phyloP scores from a whole-genome alignment of 2,797 vertebrate genomes.

The Tragelaphus eurycerus region DNA sequence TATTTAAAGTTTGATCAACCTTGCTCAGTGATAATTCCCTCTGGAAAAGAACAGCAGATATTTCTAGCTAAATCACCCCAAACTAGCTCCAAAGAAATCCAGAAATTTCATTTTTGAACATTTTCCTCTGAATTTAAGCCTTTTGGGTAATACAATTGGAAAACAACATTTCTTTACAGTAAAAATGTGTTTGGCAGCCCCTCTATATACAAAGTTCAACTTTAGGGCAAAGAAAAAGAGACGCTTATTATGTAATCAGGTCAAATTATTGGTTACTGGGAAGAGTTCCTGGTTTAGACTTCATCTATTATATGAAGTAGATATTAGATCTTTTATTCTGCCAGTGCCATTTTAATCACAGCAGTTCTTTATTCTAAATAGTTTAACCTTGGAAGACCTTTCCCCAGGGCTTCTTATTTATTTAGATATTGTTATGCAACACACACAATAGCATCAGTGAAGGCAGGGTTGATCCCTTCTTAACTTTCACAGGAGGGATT shows the following conservation, averaged over 20 bases:
- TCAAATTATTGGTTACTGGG: constrained; percentile 76
- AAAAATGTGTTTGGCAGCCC: constrained; percentile 80
- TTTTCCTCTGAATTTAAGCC: constrained; percentile 72
- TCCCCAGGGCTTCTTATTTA: background rate
- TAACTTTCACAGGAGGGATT: constrained; percentile 20
- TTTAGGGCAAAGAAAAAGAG: constrained; percentile 75
- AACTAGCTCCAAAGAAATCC: constrained; percentile 49
- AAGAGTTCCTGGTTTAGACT: constrained; percentile 64
- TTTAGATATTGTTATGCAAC: constrained; percentile 44
- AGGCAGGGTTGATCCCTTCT: background rate
- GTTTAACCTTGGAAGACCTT: constrained; percentile 49
- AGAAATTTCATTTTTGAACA: constrained; percentile 74
- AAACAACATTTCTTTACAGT: constrained; percentile 82
- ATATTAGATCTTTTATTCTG: constrained; percentile 70
- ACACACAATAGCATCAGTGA: background rate
- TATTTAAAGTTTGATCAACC: constrained; percentile 47
- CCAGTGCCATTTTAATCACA: constrained; percentile 57
- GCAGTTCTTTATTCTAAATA: constrained; percentile 55
- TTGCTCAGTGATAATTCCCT: constrained; percentile 61
- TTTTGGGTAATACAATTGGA: constrained; percentile 70
- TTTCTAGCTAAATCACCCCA: constrained; percentile 59
- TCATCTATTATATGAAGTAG: constrained; percentile 60
- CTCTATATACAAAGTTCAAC: constrained; percentile 79
- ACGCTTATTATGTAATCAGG: constrained; percentile 69
- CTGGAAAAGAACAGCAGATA: constrained; percentile 47